A percentile compares a stretch with the other conserved stretches of the same genome.
Conservation (phyloP, 1,140 invertebrate species). For the Lethrus apterus region DNA sequence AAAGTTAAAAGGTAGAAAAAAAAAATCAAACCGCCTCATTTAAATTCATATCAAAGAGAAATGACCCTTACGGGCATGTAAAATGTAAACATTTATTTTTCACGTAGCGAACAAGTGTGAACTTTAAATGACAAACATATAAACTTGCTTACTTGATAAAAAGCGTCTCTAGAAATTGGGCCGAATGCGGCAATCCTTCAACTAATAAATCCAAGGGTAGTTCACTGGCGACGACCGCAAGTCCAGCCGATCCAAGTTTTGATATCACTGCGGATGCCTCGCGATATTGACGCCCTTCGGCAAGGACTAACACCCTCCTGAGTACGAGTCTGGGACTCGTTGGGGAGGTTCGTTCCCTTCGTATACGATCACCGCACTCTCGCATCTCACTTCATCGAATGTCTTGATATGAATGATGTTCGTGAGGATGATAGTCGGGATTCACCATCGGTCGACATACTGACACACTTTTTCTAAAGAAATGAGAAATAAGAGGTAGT, state of each 20-base stretch:
- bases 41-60: too few relatives aligned
- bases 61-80: too few relatives aligned
- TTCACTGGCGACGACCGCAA: conserved; percentile 64
- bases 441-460: conserved; percentile 22
- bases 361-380: conserved; percentile 36
- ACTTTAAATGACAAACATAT: not conserved
- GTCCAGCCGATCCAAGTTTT: conserved; percentile 62
- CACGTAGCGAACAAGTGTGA: not conserved
- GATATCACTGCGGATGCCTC: conserved; percentile 72
- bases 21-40: too few relatives aligned
- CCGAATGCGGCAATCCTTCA: conserved; percentile 77
- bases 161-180: conserved; percentile 77
- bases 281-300: conserved; percentile 69
- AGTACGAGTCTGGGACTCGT: conserved; percentile 64
- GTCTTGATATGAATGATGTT: conserved; percentile 12
- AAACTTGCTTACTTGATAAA: conserved; percentile 57
- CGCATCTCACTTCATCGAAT: conserved; percentile 26
- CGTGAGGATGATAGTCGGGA: conserved; percentile 7
- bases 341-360: conserved; percentile 32
- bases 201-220: conserved; percentile 80
- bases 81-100: too few relatives aligned
- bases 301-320: conserved; percentile 62
- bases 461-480: conserved; percentile 22
- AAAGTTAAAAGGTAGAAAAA: too few relatives aligned
- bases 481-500: conserved; percentile 2